These are phyloP conservation scores for Brachyptera risi DNA, from an alignment of 2,888 invertebrate genomes.

Conservation along the genomic window DNA sequence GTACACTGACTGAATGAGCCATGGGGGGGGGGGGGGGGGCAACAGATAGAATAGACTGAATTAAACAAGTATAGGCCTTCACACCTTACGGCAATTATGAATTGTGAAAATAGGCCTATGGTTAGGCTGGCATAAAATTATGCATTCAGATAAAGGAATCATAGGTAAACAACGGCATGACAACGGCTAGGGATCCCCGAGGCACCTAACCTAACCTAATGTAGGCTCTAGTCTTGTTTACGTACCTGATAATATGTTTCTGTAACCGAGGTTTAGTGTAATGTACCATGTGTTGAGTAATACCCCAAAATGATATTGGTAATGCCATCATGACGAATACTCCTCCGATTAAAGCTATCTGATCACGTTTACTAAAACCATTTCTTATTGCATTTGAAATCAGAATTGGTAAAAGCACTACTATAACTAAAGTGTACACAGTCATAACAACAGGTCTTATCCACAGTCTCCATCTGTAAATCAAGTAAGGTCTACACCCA, in stretches of 20 bases:
- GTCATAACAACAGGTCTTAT: slow-evolving; percentile 80
- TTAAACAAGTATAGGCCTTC: too few species aligned
- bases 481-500: slow-evolving; percentile 14
- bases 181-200: too few species aligned
- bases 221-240: too few species aligned
- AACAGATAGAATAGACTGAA: too few species aligned
- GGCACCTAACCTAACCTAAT: too few species aligned
- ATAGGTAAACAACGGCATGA: too few species aligned
- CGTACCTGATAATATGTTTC: slow-evolving; percentile 86
- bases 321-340: slow-evolving; percentile 88
- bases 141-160: too few species aligned
- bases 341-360: slow-evolving; percentile 80
- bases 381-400: slow-evolving; percentile 75
- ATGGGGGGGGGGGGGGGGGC: too few species aligned
- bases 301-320: slow-evolving; percentile 92
- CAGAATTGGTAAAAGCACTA: slow-evolving; percentile 80
- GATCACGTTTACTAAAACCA: slow-evolving; percentile 73
- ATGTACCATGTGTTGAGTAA: slow-evolving; percentile 88
- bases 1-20: too few species aligned
- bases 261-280: slow-evolving; percentile 89
- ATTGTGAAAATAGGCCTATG: too few species aligned
- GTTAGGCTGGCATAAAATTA: too few species aligned
- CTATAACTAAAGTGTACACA: slow-evolving; percentile 72
- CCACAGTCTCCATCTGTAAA: slow-evolving; percentile 74
- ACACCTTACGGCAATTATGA: too few species aligned